Evolutionary conservation across 2,888 invertebrate genomes (phyloP), one percentile per base, ranked within the genome.

Genomic region (Petrolisthes cinctipes): DNA sequence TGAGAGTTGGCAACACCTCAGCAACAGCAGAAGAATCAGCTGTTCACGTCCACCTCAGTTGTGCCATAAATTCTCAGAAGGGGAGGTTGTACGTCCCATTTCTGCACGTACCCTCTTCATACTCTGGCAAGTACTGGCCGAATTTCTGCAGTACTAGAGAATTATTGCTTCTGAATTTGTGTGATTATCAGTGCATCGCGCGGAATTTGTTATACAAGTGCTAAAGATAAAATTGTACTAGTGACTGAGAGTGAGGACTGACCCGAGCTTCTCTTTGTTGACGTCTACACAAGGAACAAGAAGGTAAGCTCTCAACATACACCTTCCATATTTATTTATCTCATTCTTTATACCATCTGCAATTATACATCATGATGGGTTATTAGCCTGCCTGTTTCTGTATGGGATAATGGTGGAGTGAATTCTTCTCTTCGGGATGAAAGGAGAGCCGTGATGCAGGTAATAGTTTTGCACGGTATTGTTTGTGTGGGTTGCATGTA

Each of bases 201-300:
- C 17, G 9, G 11, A 9, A 61, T 20, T n/a, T n/a, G 20, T n/a
- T 71, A 17, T 71, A 71, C n/a, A n/a, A 61, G 9, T 11, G 6
- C 71, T 2, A 6, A n/a, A 20, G 20, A n/a, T 11, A n/a, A 71
- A 71, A 6, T 1, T 6, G 4, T 6, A 4, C 6, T 14, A n/a
- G 71, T 71, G 71, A 6, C 20, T 71, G 71, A 71, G 20, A 71
- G 71, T 71, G 71, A n/a, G n/a, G n/a, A 71, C n/a, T 71, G 71
- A 71, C 71, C 20, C 71, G 71, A 14, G 14, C 20, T 14, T 71
- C n/a, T 71, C 71, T 71, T 71, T 71, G 71, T 71, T 71, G 71
- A 71, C 71, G 71, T 71, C 71, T n/a, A n/a, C 14, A 71, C 71
- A 14, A 71, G 14, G 11, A 17, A 4, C 1, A 20, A 71, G 20